Evolutionary conservation across 2,888 invertebrate species (phyloP), one percentile per base, ranked within the genome.

Genomic region (Pinctada fucata): DNA sequence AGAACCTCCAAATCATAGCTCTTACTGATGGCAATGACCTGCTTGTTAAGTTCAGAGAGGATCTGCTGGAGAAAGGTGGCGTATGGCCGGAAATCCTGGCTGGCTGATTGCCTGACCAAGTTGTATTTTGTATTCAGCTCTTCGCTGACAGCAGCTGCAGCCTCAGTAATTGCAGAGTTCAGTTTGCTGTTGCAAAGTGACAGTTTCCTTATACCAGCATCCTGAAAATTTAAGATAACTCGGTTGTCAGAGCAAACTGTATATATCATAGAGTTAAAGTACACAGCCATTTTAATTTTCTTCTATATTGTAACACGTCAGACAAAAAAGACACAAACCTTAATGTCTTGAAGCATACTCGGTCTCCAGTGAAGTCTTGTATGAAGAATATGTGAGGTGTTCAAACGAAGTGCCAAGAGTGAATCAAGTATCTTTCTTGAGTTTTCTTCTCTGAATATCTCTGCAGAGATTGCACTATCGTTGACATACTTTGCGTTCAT

Each of bases 361-460:
- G 88, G 88, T 65, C 87, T 85, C 90, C 90, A 90, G 79, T 86
- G 84, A 2, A 90, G 65, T 31, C 88, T 76, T 47, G 86, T 82
- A 81, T 90, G 89, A 16, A 90, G 81, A 1, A 90, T 80, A 8
- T 83, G 82, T 2, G 88, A 87, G 5, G 82, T 86, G 80, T 89
- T 89, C 6, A 89, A 82, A 63, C 86, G 79, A 45, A 85, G 76
- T 13, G 87, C 82, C 2, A 88, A 65, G 66, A 87, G 74, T 3
- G 78, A 81, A 67, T 90, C 89, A 6, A 83, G 82, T 1, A 84
- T 75, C 52, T 79, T 76, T 48, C 81, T 79, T 75, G 80, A 68
- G 48, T 81, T 78, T 45, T 82, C 75, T 52, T 86, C 81, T 48
- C 84, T 85, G 77, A 74, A 86, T n/a, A 88, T 75, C 72, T 87